Evolutionary conservation across 2,888 invertebrate species (phyloP), one percentile per base, ranked within the genome.

Genomic region (Epinotia nisella): DNA sequence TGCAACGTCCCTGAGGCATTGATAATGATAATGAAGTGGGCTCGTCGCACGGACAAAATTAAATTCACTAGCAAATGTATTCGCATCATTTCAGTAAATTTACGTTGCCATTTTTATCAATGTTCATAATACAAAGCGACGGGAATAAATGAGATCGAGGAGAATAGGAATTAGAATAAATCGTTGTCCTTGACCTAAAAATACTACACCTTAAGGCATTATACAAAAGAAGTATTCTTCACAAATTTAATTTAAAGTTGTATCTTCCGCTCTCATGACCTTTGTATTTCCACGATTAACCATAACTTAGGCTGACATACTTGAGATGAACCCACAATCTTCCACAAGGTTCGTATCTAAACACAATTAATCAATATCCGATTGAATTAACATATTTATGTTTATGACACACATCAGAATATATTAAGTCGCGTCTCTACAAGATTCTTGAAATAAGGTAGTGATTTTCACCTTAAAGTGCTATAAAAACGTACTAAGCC

Each of bases 21-120:
- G 75, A 74, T 84, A 88, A 87, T 61, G 75, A 74, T 84, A 88
- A 87, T 87, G 79, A 86, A 88, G 85, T 88, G 81, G 82, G 81
- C 80, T 77, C 75, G 71, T 71, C 74, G 49, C 74, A 55, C 51
- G 17, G 24, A 51, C 61, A 13, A 69, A 73, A 73, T 62, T 66
- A 39, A 55, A 51, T 71, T 74, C 24, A 21, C 21, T 29, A 72
- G 53, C 53, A n/a, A 66, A 66, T 39, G 39, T 69, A 58, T 58
- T 58, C 58, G 45, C 51, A 39, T 65, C 51, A 62, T 66, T 70
- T 70, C 7, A 53, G 19, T 24, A 21, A 66, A 56, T 69, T 68
- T 56, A 64, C 64, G 11, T 19, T 10, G n/a, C n/a, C 21, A 58
- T 45, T 55, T 62, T 70, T 55, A 29, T 58, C 41, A 21, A 9